Evolutionary conservation across 2,888 invertebrate species (phyloP).

Genomic region (Polydrusus cervinus): DNA sequence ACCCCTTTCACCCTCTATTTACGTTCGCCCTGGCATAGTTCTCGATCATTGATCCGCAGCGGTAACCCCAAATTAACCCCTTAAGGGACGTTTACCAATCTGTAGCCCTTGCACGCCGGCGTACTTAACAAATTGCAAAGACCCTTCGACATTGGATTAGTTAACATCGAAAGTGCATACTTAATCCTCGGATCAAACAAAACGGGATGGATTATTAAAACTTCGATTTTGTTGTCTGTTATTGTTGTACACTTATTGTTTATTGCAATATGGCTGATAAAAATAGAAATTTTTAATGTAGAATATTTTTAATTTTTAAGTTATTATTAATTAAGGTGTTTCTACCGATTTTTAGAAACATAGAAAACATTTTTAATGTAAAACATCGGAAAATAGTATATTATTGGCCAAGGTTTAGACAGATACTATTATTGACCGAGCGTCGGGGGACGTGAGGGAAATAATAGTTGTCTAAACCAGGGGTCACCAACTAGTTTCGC

Average conservation of each 20-base stretch:
- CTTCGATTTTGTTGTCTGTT: not conserved
- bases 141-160: slow-evolving; percentile 6
- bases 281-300: no score
- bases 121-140: slow-evolving; percentile 29
- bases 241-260: not conserved
- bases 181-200: slow-evolving; percentile 19
- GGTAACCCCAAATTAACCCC: slow-evolving; percentile 37
- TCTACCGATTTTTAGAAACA: no score
- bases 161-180: slow-evolving; percentile 20
- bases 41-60: slow-evolving; percentile 30
- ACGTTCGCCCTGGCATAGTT: slow-evolving; percentile 15
- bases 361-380: no score
- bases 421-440: no score
- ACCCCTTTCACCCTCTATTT: slow-evolving; percentile 12
- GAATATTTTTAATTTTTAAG: no score
- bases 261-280: no score
- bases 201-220: slow-evolving; percentile 3
- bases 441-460: no score
- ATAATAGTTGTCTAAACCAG: no score
- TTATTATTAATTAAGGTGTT: no score
- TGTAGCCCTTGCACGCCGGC: slow-evolving; percentile 34
- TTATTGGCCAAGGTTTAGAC: no score
- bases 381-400: no score
- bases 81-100: slow-evolving; percentile 37
- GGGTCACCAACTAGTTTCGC: no score